Conservation (phyloP, 2,888 invertebrate species). For the Hyposoter didymator region DNA sequence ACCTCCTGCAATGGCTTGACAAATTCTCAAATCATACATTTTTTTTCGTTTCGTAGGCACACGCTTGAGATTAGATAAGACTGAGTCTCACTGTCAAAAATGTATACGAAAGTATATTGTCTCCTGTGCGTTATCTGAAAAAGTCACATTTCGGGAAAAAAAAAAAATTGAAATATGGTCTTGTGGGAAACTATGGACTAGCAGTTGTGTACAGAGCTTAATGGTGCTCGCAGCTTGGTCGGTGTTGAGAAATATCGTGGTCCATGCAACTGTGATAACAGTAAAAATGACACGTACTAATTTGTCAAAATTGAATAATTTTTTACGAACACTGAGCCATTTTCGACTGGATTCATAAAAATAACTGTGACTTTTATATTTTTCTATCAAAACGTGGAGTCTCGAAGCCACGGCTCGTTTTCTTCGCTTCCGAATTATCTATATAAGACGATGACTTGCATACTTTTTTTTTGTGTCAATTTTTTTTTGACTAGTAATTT, state of each 20-base stretch:
- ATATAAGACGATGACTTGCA: too few relatives aligned
- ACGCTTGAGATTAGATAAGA: conserved; percentile 32
- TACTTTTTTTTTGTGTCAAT: too few relatives aligned
- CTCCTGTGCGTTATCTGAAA: conserved; percentile 8
- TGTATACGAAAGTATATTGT: conserved; percentile 2
- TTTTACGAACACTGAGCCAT: not conserved
- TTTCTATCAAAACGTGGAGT: too few relatives aligned
- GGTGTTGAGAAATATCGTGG: not conserved
- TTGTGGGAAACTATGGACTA: not conserved
- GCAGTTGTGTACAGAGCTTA: conserved; percentile 6
- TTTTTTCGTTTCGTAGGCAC: not conserved
- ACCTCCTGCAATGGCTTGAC: not conserved
- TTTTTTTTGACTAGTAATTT: too few relatives aligned
- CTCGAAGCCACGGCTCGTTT: too few relatives aligned
- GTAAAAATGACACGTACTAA: not conserved
- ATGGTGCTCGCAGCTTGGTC: not conserved
- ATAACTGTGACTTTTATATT: not conserved
- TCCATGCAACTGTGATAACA: not conserved
- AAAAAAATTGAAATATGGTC: not conserved
- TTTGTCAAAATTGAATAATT: not conserved
- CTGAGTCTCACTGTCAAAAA: not conserved
- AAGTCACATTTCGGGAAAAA: not conserved
- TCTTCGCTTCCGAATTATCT: too few relatives aligned
- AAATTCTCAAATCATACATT: conserved; percentile 15
- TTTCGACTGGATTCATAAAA: not conserved